These are phyloP conservation scores for Lasioglossum leucozonium DNA, from an alignment of 2,888 invertebrate genomes.

Conservation along the genomic window DNA sequence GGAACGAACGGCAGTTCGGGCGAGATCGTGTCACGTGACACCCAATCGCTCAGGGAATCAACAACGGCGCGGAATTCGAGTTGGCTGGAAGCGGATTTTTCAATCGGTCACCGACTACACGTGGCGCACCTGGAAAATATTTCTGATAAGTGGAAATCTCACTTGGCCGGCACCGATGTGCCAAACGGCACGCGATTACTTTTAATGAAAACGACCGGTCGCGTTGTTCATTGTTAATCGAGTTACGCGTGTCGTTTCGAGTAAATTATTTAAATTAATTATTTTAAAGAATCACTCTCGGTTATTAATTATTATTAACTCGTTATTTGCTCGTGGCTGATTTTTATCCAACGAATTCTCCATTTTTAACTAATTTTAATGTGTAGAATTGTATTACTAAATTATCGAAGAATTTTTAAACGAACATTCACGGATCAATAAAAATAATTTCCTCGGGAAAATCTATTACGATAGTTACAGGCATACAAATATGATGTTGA, in stretches of 20 bases:
- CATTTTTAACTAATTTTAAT: not conserved
- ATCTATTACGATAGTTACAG: not conserved
- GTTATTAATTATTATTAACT: not conserved
- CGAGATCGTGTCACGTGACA: constrained; percentile 74
- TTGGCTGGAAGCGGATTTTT: constrained; percentile 25
- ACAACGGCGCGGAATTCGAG: constrained; percentile 67
- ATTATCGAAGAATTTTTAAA: not conserved
- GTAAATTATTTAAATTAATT: not conserved
- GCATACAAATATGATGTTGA: not conserved
- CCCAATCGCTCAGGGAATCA: constrained; percentile 39
- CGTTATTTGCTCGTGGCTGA: not conserved
- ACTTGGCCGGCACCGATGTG: not conserved
- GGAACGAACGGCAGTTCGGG: constrained; percentile 68
- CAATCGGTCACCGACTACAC: not conserved
- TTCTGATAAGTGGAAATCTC: not conserved
- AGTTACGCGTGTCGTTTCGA: not conserved
- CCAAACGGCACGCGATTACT: not conserved
- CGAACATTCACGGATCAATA: not conserved
- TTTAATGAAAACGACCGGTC: not conserved
- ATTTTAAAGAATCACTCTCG: not conserved
- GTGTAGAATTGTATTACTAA: too few relatives aligned
- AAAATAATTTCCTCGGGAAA: not conserved
- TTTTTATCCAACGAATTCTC: not conserved
- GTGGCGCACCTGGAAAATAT: constrained; percentile 22
- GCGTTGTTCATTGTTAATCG: not conserved